Conservation (phyloP, 2,797 vertebrate genomes). For the Tokudaia tokunoshimensis region DNA sequence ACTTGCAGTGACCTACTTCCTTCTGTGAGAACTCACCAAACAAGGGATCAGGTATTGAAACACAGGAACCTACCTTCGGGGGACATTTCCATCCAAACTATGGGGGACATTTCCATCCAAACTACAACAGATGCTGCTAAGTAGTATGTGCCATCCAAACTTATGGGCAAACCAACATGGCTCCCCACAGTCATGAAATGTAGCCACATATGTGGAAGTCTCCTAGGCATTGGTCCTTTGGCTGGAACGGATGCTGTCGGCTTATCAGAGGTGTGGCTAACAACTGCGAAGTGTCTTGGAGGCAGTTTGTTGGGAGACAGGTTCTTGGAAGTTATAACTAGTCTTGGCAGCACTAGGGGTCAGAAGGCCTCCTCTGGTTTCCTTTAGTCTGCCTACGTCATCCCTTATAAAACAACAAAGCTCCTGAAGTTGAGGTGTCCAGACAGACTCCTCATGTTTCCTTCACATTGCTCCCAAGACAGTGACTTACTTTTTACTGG, state of each 20-base stretch:
- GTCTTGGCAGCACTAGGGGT: not conserved
- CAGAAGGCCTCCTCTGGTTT: not conserved
- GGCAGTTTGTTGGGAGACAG: not conserved
- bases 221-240: too few species aligned
- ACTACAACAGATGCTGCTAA: not conserved
- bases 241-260: not conserved
- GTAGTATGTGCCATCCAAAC: not conserved
- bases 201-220: not conserved
- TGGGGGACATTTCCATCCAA: not conserved
- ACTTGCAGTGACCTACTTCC: not conserved
- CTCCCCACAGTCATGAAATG: rapidly evolving
- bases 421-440: not conserved
- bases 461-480: not conserved
- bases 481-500: not conserved
- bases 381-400: not conserved
- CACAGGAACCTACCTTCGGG: too few species aligned
- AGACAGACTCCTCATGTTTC: not conserved
- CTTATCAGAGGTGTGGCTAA: too few species aligned
- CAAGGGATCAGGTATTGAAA: not conserved
- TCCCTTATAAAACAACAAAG: not conserved
- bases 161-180: not conserved
- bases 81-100: not conserved
- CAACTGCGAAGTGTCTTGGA: rapidly evolving
- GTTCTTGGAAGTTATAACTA: not conserved
- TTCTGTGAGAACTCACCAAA: not conserved